Evolutionary conservation across 2,113 vertebrate genomes (phyloP).

Genomic region (Reinhardtius hippoglossoides): DNA sequence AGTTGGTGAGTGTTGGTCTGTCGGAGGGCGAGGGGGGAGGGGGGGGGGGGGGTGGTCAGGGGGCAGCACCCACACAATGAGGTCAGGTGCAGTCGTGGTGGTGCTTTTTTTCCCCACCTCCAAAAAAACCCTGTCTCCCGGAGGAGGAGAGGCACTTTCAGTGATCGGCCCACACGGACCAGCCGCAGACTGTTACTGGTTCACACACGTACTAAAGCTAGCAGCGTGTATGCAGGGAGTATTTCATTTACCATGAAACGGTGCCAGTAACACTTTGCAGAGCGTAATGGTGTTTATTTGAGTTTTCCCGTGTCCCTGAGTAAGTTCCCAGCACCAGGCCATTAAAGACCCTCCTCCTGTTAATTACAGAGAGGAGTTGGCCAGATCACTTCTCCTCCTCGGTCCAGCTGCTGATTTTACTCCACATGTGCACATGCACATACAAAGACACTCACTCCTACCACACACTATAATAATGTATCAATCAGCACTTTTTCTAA

Average conservation of each 20-base stretch:
- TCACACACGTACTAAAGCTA: constrained; percentile 10
- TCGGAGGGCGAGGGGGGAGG: constrained; percentile 25
- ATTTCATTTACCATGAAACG: constrained; percentile 58
- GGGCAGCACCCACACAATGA: constrained; percentile 57
- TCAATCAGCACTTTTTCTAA: constrained; percentile 45
- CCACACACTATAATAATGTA: constrained; percentile 17
- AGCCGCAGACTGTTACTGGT: constrained; percentile 18
- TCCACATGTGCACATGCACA: constrained; percentile 13
- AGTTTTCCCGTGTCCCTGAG: constrained; percentile 56
- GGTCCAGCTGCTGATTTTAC: constrained; percentile 32
- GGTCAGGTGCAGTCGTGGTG: constrained; percentile 44
- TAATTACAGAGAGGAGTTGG: constrained; percentile 61
- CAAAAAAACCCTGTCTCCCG: neutral
- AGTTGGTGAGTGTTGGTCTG: constrained; percentile 44
- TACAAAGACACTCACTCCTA: constrained; percentile 1
- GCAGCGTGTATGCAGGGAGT: constrained; percentile 20
- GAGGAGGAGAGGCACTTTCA: constrained; percentile 7
- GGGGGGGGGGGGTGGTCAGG: constrained; percentile 35
- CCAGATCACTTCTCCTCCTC: constrained; percentile 28
- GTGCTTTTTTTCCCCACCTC: constrained; percentile 30
- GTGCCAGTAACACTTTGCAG: constrained; percentile 52
- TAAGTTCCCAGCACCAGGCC: constrained; percentile 37
- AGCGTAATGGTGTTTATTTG: constrained; percentile 74
- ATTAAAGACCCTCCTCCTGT: constrained; percentile 57
- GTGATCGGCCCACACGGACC: neutral